Evolutionary conservation across 2,888 invertebrate genomes (phyloP).

Genomic region (Pollenia labialis): DNA sequence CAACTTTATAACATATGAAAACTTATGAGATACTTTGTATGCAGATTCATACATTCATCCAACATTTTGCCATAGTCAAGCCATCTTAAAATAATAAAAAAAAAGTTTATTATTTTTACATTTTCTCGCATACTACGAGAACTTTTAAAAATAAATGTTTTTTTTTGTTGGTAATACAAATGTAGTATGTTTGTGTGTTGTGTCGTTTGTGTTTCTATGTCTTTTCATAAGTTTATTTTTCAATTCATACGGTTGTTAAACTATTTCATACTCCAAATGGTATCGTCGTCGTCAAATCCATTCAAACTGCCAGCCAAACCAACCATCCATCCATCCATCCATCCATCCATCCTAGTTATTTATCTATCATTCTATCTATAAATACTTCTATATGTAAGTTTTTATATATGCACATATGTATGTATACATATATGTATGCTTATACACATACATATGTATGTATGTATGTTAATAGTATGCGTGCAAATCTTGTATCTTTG

Average conservation of each 20-base stretch:
- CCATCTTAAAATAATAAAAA: conserved; percentile 2
- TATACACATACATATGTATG: background rate
- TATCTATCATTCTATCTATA: conserved; percentile 49
- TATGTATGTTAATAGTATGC: background rate
- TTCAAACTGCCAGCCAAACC: conserved; percentile 56
- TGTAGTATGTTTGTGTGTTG: conserved; percentile 3
- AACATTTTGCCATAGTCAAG: conserved; percentile 21
- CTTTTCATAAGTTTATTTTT: conserved; percentile 71
- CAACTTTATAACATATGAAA: background rate
- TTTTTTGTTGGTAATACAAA: background rate
- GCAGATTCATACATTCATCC: conserved; percentile 2
- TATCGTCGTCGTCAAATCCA: conserved; percentile 66
- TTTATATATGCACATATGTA: background rate
- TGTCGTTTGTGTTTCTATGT: conserved; percentile 41
- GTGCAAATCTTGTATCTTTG: conserved; percentile 3
- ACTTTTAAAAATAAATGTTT: too few relatives aligned
- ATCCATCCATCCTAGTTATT: conserved; percentile 51
- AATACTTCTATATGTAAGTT: background rate
- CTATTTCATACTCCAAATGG: conserved; percentile 72
- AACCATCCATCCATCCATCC: conserved; percentile 53
- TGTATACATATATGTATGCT: background rate
- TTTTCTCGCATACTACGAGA: background rate
- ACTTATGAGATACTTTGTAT: conserved; percentile 1
- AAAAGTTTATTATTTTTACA: background rate
- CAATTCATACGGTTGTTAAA: conserved; percentile 74